Percentiles rank a stretch among this genome's conserved stretches.
phyloP scores from a whole-genome alignment of 2,113 vertebrate species.

The Ailurus styani region DNA sequence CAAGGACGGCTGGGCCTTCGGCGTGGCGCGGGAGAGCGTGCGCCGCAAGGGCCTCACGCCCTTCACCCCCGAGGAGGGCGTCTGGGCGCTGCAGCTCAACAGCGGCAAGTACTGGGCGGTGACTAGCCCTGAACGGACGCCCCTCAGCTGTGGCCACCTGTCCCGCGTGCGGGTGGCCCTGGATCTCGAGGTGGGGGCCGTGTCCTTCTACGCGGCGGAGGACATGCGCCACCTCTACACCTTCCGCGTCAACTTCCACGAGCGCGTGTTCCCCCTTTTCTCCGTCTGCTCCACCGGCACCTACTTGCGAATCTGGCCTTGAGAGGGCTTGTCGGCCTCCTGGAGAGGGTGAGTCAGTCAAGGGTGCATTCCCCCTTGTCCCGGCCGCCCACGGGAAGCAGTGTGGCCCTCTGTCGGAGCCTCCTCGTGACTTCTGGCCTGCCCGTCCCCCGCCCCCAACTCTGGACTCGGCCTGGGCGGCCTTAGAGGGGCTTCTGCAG shows the following conservation, averaged over 20 bases:
- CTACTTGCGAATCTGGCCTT: conserved; percentile 74
- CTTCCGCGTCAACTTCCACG: conserved; percentile 80
- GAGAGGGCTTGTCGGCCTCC: background rate
- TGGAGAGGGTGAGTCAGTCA: background rate
- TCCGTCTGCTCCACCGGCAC: conserved; percentile 81
- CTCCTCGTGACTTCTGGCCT: background rate
- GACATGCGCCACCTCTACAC: conserved; percentile 83
- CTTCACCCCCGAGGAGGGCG: conserved; percentile 82
- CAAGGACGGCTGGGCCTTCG: conserved; percentile 90
- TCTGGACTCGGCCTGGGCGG: background rate
- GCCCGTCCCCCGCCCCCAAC: background rate
- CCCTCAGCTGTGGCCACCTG: conserved; percentile 65
- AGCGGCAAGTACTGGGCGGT: conserved; percentile 80
- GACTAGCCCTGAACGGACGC: conserved; percentile 79
- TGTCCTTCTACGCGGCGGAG: conserved; percentile 81
- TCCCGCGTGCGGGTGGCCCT: conserved; percentile 76
- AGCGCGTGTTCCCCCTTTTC: conserved; percentile 82
- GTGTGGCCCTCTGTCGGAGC: background rate
- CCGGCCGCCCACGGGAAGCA: background rate
- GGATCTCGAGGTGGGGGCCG: conserved; percentile 82
- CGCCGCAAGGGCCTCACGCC: conserved; percentile 82
- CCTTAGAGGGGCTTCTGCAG: background rate
- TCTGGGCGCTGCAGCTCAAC: conserved; percentile 83
- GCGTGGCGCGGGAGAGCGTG: conserved; percentile 86
- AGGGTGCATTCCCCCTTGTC: background rate